phyloP scores from a whole-genome alignment of 2,797 vertebrate genomes.

The Apogon hyalosoma region DNA sequence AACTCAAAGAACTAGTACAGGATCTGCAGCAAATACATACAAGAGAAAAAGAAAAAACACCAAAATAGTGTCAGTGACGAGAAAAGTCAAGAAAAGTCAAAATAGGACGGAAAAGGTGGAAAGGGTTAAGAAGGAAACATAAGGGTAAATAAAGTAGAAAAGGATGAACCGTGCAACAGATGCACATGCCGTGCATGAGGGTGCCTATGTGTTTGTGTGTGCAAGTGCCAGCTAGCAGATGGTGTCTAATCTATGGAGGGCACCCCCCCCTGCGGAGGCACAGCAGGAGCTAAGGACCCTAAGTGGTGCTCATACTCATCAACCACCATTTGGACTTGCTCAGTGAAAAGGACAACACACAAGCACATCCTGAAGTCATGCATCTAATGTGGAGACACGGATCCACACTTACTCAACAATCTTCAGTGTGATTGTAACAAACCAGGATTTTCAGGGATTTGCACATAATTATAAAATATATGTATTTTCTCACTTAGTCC shows the following conservation, averaged over 20 bases:
- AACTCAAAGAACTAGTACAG: constrained; percentile 12
- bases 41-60: constrained; percentile 6
- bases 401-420: neutral
- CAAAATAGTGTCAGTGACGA: constrained; percentile 19
- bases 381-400: constrained; percentile 14
- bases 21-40: constrained; percentile 14
- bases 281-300: constrained; percentile 62
- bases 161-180: constrained; percentile 29
- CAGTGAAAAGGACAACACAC: constrained; percentile 45
- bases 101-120: constrained; percentile 24
- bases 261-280: constrained; percentile 38
- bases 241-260: constrained; percentile 78
- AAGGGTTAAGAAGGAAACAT: constrained; percentile 22
- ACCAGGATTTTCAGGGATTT: neutral
- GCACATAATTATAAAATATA: neutral
- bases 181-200: constrained; percentile 24
- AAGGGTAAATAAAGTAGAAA: constrained; percentile 25
- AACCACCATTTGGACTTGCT: constrained; percentile 38
- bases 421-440: neutral
- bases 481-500: neutral
- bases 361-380: constrained; percentile 18
- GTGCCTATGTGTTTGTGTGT: constrained; percentile 28
- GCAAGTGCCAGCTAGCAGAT: constrained; percentile 80
- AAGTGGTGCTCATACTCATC: constrained; percentile 60
- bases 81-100: constrained; percentile 10